phyloP scores from a whole-genome alignment of 2,113 vertebrate genomes.

The Ctenomys sociabilis region DNA sequence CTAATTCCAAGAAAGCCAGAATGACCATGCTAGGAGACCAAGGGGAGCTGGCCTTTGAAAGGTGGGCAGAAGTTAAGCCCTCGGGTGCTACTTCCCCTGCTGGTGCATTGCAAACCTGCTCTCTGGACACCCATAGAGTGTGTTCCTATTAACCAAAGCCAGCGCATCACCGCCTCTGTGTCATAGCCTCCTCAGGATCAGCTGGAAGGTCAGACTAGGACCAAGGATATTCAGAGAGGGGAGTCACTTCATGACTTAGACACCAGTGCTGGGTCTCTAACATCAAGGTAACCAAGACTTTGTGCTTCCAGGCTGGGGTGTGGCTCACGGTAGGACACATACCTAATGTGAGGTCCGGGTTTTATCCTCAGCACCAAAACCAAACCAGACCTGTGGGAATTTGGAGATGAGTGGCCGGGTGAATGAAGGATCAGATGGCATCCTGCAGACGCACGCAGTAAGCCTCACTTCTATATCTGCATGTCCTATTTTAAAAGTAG shows the following conservation, averaged over 20 bases:
- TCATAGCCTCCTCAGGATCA: background rate
- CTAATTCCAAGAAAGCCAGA: background rate
- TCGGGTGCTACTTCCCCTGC: background rate
- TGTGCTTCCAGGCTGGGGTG: background rate
- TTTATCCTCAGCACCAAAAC: background rate
- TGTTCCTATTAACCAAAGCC: too few relatives aligned
- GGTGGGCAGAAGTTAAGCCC: background rate
- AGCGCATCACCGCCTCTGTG: background rate
- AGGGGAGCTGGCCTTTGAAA: background rate
- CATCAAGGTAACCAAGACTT: background rate
- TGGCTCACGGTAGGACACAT: accelerated
- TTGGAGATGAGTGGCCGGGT: too few relatives aligned
- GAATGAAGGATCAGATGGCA: background rate
- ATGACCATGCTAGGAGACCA: background rate
- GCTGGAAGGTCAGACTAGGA: background rate
- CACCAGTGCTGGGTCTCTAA: background rate
- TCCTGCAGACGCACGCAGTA: background rate
- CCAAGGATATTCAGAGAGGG: background rate
- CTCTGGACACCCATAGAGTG: background rate
- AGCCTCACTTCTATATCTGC: background rate
- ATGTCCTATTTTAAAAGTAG: background rate
- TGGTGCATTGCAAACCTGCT: too few relatives aligned
- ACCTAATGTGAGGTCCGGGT: background rate
- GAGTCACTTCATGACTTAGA: background rate
- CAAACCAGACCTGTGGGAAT: background rate